Evolutionary conservation across 1,140 invertebrate species (phyloP).

Genomic region (Pseudomyrmex gracilis): DNA sequence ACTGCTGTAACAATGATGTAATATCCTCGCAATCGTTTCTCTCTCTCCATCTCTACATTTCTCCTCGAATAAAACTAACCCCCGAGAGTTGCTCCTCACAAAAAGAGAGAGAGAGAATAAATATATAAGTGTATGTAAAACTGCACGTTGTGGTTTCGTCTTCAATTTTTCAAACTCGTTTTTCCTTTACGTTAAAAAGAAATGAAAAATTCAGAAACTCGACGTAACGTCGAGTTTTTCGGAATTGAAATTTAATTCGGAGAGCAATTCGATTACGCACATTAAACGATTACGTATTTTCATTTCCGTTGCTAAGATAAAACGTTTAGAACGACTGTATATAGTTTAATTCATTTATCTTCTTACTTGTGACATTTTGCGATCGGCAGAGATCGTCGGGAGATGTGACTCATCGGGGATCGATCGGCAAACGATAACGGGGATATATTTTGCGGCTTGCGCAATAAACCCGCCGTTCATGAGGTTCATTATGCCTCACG

Average conservation of each 20-base stretch:
- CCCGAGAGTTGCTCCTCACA: constrained; percentile 1
- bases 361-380: constrained; percentile 21
- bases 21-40: constrained; percentile 47
- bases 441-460: constrained; percentile 21
- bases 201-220: no score
- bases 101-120: constrained; percentile 22
- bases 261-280: no score
- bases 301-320: no score
- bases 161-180: no score
- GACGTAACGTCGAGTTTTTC: no score
- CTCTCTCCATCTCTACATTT: constrained; percentile 35
- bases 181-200: no score
- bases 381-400: constrained; percentile 33
- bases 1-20: constrained; percentile 50
- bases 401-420: constrained; percentile 19
- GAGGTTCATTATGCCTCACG: constrained; percentile 36
- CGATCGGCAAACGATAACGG: background rate
- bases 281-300: no score
- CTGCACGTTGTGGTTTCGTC: no score
- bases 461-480: constrained; percentile 29
- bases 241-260: no score
- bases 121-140: no score
- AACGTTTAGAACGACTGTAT: no score
- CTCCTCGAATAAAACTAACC: constrained; percentile 25
- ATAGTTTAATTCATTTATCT: no score